Conservation (phyloP, 2,113 vertebrate species). For the Paedocypris sp. region DNA sequence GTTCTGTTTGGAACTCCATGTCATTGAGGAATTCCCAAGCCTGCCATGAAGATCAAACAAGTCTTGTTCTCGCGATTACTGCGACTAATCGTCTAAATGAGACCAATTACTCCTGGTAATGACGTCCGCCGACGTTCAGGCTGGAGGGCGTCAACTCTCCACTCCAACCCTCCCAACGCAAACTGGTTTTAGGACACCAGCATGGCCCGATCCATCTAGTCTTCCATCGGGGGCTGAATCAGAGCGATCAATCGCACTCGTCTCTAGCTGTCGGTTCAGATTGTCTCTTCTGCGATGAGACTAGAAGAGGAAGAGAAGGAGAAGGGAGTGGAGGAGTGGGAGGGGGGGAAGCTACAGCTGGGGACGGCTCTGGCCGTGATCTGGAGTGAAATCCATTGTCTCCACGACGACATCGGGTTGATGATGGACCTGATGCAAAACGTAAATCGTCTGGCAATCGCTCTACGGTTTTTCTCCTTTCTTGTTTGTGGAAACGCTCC, state of each 20-base stretch:
- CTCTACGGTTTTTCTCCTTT: too few relatives aligned
- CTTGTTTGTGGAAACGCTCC: too few relatives aligned
- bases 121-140: background rate
- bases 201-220: background rate
- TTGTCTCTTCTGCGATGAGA: background rate
- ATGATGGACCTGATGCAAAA: conserved; percentile 37
- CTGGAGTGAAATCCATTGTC: conserved; percentile 39
- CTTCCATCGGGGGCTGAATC: conserved; percentile 16
- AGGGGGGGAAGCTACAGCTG: conserved; percentile 12
- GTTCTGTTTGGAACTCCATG: too few relatives aligned
- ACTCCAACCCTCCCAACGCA: background rate
- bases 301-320: conserved; percentile 5
- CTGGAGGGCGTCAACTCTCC: background rate
- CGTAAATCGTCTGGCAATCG: too few relatives aligned
- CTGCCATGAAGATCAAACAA: too few relatives aligned
- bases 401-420: conserved; percentile 31
- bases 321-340: conserved; percentile 20
- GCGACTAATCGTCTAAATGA: too few relatives aligned
- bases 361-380: conserved; percentile 32
- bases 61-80: too few relatives aligned
- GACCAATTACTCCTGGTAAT: too few relatives aligned
- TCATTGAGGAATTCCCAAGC: too few relatives aligned
- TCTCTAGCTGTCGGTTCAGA: conserved; percentile 29
- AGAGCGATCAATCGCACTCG: conserved; percentile 41
- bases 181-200: background rate